Evolutionary conservation across 2,888 invertebrate genomes (phyloP).

Genomic region (Gibbula magus): DNA sequence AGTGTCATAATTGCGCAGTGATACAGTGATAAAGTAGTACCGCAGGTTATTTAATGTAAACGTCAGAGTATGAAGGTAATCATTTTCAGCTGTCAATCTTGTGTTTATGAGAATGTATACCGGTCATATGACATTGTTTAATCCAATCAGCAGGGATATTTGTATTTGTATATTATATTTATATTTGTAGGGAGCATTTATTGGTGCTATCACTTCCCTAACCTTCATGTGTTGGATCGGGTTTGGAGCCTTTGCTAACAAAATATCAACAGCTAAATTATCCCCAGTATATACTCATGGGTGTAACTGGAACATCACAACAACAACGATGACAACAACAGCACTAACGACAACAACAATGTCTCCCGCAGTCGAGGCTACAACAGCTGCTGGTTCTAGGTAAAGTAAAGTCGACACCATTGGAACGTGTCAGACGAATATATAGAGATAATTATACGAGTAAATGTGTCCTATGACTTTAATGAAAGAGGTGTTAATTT

Average conservation of each 20-base stretch:
- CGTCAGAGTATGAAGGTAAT: no score
- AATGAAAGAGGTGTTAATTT: no score
- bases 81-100: no score
- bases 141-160: no score
- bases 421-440: no score
- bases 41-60: no score
- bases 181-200: constrained; percentile 23
- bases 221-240: constrained; percentile 29
- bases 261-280: background rate
- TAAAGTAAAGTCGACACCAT: background rate
- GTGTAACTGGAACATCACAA: constrained; percentile 31
- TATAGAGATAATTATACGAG: no score
- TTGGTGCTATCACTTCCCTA: constrained; percentile 14
- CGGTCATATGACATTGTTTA: no score
- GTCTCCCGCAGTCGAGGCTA: background rate
- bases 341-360: background rate
- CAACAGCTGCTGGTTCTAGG: background rate
- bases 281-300: background rate
- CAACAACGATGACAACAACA: constrained; percentile 25
- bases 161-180: background rate
- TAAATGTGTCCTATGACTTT: no score
- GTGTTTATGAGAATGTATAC: no score
- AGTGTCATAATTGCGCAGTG: no score
- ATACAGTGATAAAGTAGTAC: no score
- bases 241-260: constrained; percentile 28